These are phyloP conservation scores for Drosophila repleta DNA, from an alignment of 1,140 invertebrate genomes.

Conservation along the genomic window DNA sequence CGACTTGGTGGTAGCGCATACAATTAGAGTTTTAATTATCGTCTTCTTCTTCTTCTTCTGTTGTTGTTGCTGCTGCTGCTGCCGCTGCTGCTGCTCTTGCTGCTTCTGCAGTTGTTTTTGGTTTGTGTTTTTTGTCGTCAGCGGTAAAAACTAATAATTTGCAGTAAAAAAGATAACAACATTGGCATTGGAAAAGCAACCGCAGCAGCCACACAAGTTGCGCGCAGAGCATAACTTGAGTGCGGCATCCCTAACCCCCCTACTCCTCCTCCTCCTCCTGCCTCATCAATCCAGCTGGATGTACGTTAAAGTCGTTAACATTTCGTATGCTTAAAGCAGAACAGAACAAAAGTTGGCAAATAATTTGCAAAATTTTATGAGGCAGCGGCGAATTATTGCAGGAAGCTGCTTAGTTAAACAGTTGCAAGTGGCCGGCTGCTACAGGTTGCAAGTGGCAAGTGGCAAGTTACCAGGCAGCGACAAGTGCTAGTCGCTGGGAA, in stretches of 20 bases:
- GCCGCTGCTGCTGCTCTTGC: not conserved
- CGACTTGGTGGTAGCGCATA: conserved; percentile 66
- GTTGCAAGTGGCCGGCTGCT: conserved; percentile 45
- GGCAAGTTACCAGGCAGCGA: conserved; percentile 9
- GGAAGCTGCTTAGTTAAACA: conserved; percentile 69
- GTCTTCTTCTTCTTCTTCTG: conserved; percentile 57
- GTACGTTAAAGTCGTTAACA: conserved; percentile 25
- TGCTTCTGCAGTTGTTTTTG: conserved; percentile 5
- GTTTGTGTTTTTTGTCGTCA: conserved; percentile 60
- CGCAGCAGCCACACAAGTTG: conserved; percentile 70
- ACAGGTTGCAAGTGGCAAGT: conserved; percentile 9
- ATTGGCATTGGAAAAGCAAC: conserved; percentile 63
- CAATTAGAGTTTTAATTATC: conserved; percentile 80
- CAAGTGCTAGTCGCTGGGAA: not conserved
- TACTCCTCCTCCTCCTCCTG: not conserved
- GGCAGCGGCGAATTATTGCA: conserved; percentile 54
- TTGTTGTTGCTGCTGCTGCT: not conserved
- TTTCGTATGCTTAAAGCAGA: conserved; percentile 57
- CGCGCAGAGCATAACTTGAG: conserved; percentile 59
- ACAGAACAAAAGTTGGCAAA: conserved; percentile 72
- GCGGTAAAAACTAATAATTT: conserved; percentile 80
- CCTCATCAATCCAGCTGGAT: not conserved
- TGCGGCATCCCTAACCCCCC: not conserved
- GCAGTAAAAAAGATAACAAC: conserved; percentile 81
- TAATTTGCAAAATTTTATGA: conserved; percentile 79